A percentile compares a stretch with the other conserved stretches of the same genome.
Conservation (phyloP, 2,888 invertebrate species). For the Azorinus chamasolen region DNA sequence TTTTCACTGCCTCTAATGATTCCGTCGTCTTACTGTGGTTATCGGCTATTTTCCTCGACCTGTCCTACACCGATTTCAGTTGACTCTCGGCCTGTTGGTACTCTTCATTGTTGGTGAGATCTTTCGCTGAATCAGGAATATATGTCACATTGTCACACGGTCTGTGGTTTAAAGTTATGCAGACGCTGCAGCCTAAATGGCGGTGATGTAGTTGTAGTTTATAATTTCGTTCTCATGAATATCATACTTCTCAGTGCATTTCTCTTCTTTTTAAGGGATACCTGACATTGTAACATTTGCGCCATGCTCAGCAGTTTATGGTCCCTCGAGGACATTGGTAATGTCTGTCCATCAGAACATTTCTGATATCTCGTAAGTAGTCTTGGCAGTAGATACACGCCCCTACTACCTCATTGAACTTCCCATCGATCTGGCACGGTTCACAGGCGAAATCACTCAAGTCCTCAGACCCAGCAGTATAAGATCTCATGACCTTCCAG, state of each 20-base stretch:
- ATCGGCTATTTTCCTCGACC: no score
- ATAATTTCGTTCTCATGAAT: slow-evolving; percentile 4
- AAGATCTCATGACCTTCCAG: no score
- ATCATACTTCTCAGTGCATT: slow-evolving; percentile 1
- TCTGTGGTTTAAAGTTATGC: slow-evolving; percentile 16
- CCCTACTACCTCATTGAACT: slow-evolving; percentile 1
- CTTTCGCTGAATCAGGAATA: not conserved
- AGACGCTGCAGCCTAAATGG: slow-evolving; percentile 10
- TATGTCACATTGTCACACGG: slow-evolving; percentile 11
- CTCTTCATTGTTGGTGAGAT: not conserved
- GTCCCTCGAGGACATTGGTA: not conserved
- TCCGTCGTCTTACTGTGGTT: no score
- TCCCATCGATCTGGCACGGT: not conserved
- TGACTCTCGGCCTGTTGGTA: no score
- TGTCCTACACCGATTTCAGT: no score
- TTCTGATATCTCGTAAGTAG: slow-evolving; percentile 7
- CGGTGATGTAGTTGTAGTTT: slow-evolving; percentile 15
- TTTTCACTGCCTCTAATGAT: no score
- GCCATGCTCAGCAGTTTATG: slow-evolving; percentile 1
- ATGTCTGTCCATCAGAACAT: slow-evolving; percentile 5
- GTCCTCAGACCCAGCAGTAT: no score
- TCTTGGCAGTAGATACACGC: slow-evolving; percentile 8
- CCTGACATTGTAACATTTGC: not conserved
- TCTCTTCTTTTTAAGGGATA: not conserved
- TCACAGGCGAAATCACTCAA: not conserved